These are phyloP conservation scores for Meganola albula DNA, from an alignment of 2,888 invertebrate genomes.

Conservation along the genomic window DNA sequence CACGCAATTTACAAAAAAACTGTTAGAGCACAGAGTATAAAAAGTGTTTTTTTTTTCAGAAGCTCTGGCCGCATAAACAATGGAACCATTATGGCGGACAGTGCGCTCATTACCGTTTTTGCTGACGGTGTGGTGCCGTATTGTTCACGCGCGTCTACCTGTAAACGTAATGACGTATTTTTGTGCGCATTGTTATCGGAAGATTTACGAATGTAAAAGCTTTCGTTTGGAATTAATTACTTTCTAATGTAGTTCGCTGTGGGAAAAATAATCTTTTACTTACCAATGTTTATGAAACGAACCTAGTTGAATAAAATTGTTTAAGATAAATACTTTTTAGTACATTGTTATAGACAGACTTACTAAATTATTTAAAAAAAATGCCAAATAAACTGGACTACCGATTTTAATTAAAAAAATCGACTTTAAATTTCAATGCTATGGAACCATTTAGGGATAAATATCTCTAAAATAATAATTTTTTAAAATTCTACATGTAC, in stretches of 20 bases:
- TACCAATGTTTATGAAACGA: too few relatives aligned
- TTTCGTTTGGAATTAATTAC: conserved; percentile 18
- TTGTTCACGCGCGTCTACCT: conserved; percentile 65
- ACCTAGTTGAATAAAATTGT: too few relatives aligned
- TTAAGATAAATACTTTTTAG: too few relatives aligned
- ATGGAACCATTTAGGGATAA: too few relatives aligned
- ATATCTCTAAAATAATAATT: too few relatives aligned
- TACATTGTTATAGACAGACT: too few relatives aligned
- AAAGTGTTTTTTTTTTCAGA: conserved; percentile 36
- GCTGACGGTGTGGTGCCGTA: conserved; percentile 39
- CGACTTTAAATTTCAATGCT: too few relatives aligned
- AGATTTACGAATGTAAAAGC: too few relatives aligned
- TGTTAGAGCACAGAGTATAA: conserved; percentile 32
- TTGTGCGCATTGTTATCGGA: conserved; percentile 26
- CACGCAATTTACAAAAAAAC: conserved; percentile 27
- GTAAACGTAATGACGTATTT: conserved; percentile 49
- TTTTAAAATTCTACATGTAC: too few relatives aligned
- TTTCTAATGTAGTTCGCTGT: conserved; percentile 5
- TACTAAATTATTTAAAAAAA: too few relatives aligned
- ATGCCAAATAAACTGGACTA: too few relatives aligned
- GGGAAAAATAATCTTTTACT: conserved; percentile 3
- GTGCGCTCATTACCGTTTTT: conserved; percentile 73
- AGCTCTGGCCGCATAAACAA: conserved; percentile 60
- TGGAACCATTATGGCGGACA: conserved; percentile 63
- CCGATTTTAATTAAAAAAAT: too few relatives aligned